Base-by-base conservation (phyloP, 2,113 vertebrate species). In the Phylloscopus whistleri region DNA sequence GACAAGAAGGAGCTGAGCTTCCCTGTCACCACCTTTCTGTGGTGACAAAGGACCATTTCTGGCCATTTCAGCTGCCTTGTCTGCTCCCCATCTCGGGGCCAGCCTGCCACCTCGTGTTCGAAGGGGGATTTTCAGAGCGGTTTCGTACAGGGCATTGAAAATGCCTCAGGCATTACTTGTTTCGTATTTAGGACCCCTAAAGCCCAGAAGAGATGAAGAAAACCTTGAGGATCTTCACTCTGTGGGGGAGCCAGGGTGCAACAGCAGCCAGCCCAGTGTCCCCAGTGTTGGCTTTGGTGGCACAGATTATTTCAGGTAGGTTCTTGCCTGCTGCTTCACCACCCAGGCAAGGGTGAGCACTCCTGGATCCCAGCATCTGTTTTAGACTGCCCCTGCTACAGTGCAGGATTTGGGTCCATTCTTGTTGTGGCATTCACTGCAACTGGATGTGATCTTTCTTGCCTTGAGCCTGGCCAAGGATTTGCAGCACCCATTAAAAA, bases 81-180 rank as follows among this genome's bases (percentile, higher is more conserved):
- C 55, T 37, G 63, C 46, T 95, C 22, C 33, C 9, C 72, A 44
- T 43, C 41, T 10, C 23, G 75, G 22, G 82, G 60, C 30, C 94
- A 94, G 87, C 26, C 94, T 94, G 95, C 94, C 94, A 91, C 94
- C 95, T 94, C 70, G 92, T 87, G 95, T 89, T 70, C 70, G 39
- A 39, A 70, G 21, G n/a, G 30, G 17, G 37, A 63, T 62, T 69
- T 33, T 12, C 48, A 17, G 26, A 10, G 6, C 4, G 19, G 26
- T 13, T 92, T 66, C 63, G 41, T 58, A 64, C 10, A 12, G 9
- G 73, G 11, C 39, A 1, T 6, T 55, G 33, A 31, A 79, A 91
- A 27, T 3, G 28, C 16, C 41, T 55, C 52, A 2, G 24, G 11
- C 23, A 13, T 66, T 48, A 23, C 13, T 62, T 10, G 8, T 4